Conservation (phyloP, 2,888 invertebrate genomes). For the Ichneumoninae sp. region DNA sequence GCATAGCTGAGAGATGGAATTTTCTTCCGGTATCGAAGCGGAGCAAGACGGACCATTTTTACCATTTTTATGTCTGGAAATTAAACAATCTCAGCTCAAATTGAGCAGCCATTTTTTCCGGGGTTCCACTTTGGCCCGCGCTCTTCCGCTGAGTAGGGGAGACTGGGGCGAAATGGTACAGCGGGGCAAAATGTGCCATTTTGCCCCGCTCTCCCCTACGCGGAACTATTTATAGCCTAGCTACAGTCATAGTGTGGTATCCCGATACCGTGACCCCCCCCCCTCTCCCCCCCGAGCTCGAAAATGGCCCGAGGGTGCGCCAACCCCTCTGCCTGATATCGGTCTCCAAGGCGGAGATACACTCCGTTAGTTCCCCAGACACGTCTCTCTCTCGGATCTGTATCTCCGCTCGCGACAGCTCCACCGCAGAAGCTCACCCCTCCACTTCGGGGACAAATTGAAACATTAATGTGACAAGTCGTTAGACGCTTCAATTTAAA, state of each 20-base stretch:
- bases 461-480: conserved; percentile 56
- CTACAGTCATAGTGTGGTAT: neutral
- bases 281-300: neutral
- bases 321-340: conserved; percentile 36
- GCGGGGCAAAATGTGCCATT: no score
- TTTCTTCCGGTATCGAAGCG: neutral
- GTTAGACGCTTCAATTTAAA: conserved; percentile 43
- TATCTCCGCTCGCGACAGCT: conserved; percentile 33
- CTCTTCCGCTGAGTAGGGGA: no score
- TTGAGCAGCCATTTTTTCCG: neutral
- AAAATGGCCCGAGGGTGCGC: conserved; percentile 28
- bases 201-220: no score
- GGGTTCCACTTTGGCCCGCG: neutral
- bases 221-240: neutral
- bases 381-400: conserved; percentile 29
- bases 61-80: neutral
- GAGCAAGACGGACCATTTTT: neutral
- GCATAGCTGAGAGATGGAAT: conserved; percentile 9
- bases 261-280: conserved; percentile 4
- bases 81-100: neutral
- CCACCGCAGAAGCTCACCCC: neutral
- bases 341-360: conserved; percentile 43
- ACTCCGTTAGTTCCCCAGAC: conserved; percentile 31
- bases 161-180: no score
- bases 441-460: conserved; percentile 42